Conservation (phyloP, 2,888 invertebrate genomes). For the Synanthedon formicaeformis region DNA sequence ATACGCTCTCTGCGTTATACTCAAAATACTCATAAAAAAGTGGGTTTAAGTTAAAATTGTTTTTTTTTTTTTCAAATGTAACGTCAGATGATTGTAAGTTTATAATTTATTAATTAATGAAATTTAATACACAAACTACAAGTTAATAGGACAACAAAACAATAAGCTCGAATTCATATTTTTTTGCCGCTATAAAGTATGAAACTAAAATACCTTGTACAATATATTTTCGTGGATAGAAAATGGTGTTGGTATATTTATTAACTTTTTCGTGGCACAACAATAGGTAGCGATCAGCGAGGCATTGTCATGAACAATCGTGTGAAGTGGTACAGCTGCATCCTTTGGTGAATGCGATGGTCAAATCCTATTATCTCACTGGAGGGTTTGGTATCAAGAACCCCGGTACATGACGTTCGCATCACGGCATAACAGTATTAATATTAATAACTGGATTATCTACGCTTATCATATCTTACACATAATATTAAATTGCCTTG, state of each 20-base stretch:
- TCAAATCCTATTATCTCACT: slow-evolving; percentile 1
- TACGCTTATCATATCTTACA: too few relatives aligned
- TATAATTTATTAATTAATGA: too few relatives aligned
- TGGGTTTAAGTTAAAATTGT: too few relatives aligned
- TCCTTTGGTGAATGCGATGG: slow-evolving; percentile 3
- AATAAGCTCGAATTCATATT: background rate
- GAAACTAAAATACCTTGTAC: background rate
- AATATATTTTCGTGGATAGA: background rate
- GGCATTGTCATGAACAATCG: slow-evolving; percentile 15
- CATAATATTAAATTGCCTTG: too few relatives aligned
- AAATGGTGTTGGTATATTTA: background rate
- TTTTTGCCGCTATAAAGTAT: background rate
- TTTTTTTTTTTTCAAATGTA: too few relatives aligned
- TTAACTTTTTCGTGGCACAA: background rate
- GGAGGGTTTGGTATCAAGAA: slow-evolving; percentile 4
- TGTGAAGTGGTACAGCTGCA: slow-evolving; percentile 15
- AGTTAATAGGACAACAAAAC: background rate
- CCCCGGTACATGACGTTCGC: slow-evolving; percentile 10
- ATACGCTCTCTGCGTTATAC: too few relatives aligned
- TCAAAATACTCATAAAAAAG: too few relatives aligned
- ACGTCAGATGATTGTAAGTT: too few relatives aligned
- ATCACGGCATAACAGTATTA: slow-evolving; percentile 11
- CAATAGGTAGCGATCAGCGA: background rate
- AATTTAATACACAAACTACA: too few relatives aligned
- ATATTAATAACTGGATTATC: background rate